phyloP scores from a whole-genome alignment of 2,888 invertebrate genomes.

The Macrosoma leucophasiata region DNA sequence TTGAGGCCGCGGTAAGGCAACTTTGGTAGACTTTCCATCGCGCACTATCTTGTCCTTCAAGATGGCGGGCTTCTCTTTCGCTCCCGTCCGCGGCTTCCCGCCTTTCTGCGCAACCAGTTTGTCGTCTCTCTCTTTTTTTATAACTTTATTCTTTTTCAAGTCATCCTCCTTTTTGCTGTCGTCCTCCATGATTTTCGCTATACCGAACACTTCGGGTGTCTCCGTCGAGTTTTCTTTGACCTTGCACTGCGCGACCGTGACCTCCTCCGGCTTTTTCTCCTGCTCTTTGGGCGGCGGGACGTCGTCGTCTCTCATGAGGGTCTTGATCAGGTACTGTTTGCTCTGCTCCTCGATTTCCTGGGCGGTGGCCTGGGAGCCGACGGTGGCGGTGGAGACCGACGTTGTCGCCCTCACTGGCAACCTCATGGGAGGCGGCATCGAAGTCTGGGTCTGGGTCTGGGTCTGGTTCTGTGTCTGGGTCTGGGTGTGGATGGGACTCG shows the following conservation, averaged over 20 bases:
- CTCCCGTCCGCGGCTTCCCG: constrained; percentile 54
- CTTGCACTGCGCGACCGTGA: constrained; percentile 63
- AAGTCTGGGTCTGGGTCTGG: constrained; percentile 27
- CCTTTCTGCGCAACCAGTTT: constrained; percentile 52
- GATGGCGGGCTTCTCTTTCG: constrained; percentile 59
- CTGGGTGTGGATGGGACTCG: constrained; percentile 18
- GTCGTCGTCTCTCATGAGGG: constrained; percentile 90
- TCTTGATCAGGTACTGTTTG: constrained; percentile 91
- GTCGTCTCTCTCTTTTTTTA: constrained; percentile 45
- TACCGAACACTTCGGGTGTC: constrained; percentile 74
- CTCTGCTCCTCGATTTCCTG: constrained; percentile 79
- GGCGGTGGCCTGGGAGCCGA: constrained; percentile 66
- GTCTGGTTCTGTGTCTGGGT: constrained; percentile 20
- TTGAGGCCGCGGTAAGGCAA: constrained; percentile 50
- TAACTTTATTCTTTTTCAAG: constrained; percentile 33
- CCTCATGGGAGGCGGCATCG: constrained; percentile 58
- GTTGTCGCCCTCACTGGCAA: constrained; percentile 44
- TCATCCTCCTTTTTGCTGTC: constrained; percentile 40
- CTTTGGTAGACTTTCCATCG: constrained; percentile 59
- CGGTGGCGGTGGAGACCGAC: constrained; percentile 58
- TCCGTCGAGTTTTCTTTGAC: constrained; percentile 52
- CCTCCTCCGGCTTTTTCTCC: constrained; percentile 73
- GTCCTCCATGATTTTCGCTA: constrained; percentile 60
- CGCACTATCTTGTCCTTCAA: constrained; percentile 60
- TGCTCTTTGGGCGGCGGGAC: constrained; percentile 79